Percentiles rank a stretch among this genome's conserved stretches.
These are phyloP conservation scores for Callithrix jacchus DNA, from an alignment of 2,113 vertebrate species.

Conservation along the genomic window DNA sequence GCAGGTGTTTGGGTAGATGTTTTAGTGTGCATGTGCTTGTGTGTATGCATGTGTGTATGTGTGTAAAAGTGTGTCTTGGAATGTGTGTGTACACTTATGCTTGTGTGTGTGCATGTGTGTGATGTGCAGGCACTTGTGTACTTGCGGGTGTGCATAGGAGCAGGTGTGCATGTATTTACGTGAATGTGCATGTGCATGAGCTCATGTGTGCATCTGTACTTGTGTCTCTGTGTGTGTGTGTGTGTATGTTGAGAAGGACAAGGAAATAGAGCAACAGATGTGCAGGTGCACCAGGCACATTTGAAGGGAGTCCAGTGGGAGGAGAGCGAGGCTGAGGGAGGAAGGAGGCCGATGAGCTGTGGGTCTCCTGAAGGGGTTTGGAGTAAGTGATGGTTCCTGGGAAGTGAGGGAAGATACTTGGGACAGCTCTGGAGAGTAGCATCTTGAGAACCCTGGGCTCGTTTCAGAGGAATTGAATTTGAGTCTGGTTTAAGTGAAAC, in stretches of 20 bases:
- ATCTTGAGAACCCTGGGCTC: background rate
- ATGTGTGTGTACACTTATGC: no score
- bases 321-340: no score
- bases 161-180: no score
- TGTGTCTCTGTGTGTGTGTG: background rate
- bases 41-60: background rate
- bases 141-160: background rate
- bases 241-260: background rate
- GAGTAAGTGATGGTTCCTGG: background rate
- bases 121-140: no score
- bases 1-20: background rate
- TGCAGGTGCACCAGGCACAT: background rate
- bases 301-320: background rate
- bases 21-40: background rate
- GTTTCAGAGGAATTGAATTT: background rate
- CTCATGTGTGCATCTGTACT: no score
- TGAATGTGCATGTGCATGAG: background rate
- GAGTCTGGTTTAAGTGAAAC: constrained; percentile 2
- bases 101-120: background rate
- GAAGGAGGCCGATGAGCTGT: background rate
- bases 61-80: background rate
- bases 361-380: background rate
- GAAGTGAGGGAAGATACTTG: background rate
- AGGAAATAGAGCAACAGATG: background rate
- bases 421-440: background rate